phyloP scores from a whole-genome alignment of 64 coral and sea anemone species.

The Anthopleura sola region DNA sequence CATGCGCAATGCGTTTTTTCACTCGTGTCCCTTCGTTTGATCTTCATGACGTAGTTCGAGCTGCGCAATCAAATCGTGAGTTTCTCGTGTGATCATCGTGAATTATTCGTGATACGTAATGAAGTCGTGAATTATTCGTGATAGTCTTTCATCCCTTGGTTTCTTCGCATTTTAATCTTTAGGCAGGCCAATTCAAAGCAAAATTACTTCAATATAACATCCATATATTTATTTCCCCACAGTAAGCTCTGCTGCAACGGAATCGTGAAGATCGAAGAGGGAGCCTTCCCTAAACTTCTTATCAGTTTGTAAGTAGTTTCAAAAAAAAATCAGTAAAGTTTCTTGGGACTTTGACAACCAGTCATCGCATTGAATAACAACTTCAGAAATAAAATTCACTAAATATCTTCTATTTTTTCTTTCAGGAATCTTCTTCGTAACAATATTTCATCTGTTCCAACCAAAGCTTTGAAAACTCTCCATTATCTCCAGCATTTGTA shows the following conservation, averaged over 20 bases:
- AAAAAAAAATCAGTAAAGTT: too few relatives aligned
- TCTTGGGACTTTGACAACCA: too few relatives aligned
- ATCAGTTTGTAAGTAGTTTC: conserved; percentile 40
- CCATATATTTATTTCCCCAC: background rate
- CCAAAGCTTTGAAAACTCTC: conserved; percentile 11
- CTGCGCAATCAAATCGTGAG: too few relatives aligned
- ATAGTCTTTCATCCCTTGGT: too few relatives aligned
- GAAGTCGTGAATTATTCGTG: too few relatives aligned
- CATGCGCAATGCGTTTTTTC: too few relatives aligned
- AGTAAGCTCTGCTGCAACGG: conserved; percentile 28
- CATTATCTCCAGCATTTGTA: conserved; percentile 12
- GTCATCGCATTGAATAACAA: background rate
- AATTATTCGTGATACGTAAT: too few relatives aligned
- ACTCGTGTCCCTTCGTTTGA: too few relatives aligned
- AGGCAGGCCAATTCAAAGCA: background rate
- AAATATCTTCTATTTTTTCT: background rate
- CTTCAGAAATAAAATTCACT: background rate
- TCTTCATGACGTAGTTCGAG: too few relatives aligned
- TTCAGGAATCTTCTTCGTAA: conserved; percentile 27
- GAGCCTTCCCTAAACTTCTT: conserved; percentile 23
- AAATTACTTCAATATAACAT: too few relatives aligned
- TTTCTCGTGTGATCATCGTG: too few relatives aligned
- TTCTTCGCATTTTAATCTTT: too few relatives aligned
- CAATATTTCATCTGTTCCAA: conserved; percentile 15
- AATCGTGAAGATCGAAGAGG: conserved; percentile 18